These are phyloP conservation scores for Acronicta alni DNA, from an alignment of 2,888 invertebrate genomes.

Conservation along the genomic window DNA sequence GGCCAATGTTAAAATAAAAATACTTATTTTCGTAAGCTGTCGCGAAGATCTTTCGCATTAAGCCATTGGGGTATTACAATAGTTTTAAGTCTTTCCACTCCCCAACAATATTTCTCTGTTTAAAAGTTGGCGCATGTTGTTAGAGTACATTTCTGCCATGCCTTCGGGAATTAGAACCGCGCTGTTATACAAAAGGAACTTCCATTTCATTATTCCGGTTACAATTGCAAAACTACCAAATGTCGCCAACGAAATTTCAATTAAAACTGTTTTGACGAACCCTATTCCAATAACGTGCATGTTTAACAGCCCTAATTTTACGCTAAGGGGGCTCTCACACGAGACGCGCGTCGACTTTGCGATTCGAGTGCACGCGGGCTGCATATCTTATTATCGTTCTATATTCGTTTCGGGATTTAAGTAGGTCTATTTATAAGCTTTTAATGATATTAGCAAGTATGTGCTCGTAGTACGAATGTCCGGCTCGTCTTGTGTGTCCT, in stretches of 20 bases:
- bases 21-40: too few species aligned
- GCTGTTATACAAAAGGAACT: conserved; percentile 16
- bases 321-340: conserved; percentile 52
- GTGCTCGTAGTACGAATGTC: conserved; percentile 57
- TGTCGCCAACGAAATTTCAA: conserved; percentile 37
- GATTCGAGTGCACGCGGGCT: conserved; percentile 54
- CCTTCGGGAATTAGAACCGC: conserved; percentile 16
- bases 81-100: conserved; percentile 3
- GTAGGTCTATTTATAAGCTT: conserved; percentile 65
- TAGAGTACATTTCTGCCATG: conserved; percentile 2
- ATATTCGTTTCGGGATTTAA: conserved; percentile 51
- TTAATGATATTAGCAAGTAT: conserved; percentile 65
- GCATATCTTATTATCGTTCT: conserved; percentile 55
- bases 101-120: conserved; percentile 1
- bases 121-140: conserved; percentile 10
- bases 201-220: conserved; percentile 15
- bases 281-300: conserved; percentile 29
- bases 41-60: too few species aligned
- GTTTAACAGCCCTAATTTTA: conserved; percentile 52
- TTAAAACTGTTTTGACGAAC: conserved; percentile 43
- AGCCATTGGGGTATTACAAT: neutral
- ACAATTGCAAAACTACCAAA: conserved; percentile 21
- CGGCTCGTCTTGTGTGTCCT: conserved; percentile 56
- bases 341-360: conserved; percentile 55
- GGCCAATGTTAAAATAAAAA: too few species aligned